These are phyloP conservation scores for Phymanthus crucifer DNA, from an alignment of 92 coral and sea anemone species.

Conservation along the genomic window DNA sequence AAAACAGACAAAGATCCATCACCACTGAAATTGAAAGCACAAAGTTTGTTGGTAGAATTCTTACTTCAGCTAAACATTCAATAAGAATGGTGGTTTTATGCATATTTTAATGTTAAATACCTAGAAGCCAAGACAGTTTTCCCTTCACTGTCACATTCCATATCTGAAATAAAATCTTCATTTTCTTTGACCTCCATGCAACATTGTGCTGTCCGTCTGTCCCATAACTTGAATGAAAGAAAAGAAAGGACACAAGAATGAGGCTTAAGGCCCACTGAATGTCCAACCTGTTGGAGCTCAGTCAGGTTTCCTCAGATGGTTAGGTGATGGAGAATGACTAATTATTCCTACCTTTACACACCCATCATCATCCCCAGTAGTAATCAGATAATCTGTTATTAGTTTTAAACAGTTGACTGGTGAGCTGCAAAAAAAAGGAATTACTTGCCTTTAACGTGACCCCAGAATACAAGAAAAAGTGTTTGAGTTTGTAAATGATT, in stretches of 20 bases:
- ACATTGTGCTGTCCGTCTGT: slow-evolving; percentile 71
- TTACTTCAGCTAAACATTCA: too few species aligned
- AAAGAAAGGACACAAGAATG: background rate
- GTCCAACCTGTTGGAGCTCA: too few species aligned
- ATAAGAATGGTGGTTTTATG: too few species aligned
- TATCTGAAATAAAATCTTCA: slow-evolving; percentile 92
- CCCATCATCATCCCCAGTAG: slow-evolving; percentile 97
- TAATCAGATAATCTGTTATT: slow-evolving; percentile 62
- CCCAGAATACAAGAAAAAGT: too few species aligned
- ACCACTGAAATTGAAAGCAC: slow-evolving; percentile 53
- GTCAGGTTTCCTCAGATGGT: too few species aligned
- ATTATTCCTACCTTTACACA: slow-evolving; percentile 80
- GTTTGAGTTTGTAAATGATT: too few species aligned
- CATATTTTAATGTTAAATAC: slow-evolving; percentile 17
- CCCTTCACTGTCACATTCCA: slow-evolving; percentile 83
- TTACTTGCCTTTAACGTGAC: too few species aligned
- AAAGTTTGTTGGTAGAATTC: background rate
- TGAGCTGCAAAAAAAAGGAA: slow-evolving; percentile 46
- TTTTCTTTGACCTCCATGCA: slow-evolving; percentile 79
- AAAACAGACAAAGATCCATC: slow-evolving; percentile 93
- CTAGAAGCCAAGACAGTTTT: slow-evolving; percentile 80
- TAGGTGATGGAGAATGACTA: too few species aligned
- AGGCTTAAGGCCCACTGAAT: too few species aligned
- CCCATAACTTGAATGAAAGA: slow-evolving; percentile 72
- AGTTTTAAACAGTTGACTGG: slow-evolving; percentile 92